Evolutionary conservation across 2,888 invertebrate species (phyloP).

Genomic region (Rhagonycha fulva): DNA sequence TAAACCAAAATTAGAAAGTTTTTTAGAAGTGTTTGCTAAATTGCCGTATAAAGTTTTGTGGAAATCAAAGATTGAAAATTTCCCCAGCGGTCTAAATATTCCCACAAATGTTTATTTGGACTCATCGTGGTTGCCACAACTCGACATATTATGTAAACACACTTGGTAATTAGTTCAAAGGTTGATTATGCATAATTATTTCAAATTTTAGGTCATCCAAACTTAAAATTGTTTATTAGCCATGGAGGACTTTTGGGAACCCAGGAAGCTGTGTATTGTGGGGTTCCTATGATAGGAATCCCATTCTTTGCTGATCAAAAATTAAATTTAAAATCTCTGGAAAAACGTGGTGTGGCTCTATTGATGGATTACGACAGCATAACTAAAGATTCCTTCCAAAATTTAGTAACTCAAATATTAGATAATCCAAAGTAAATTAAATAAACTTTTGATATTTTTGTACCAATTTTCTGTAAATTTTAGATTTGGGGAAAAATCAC

Average conservation of each 20-base stretch:
- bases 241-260: constrained; percentile 60
- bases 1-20: background rate
- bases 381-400: constrained; percentile 34
- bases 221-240: constrained; percentile 57
- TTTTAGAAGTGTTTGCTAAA: background rate
- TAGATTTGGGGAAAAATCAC: background rate
- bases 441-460: background rate
- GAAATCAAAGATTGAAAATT: background rate
- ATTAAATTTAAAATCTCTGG: constrained; percentile 59
- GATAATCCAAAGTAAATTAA: background rate
- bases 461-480: background rate
- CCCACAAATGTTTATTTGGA: background rate
- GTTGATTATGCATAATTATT: background rate
- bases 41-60: background rate
- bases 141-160: background rate
- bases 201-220: constrained; percentile 34
- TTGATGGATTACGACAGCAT: constrained; percentile 44
- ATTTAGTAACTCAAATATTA: background rate
- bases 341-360: constrained; percentile 58
- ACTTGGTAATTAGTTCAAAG: background rate
- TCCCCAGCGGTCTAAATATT: background rate
- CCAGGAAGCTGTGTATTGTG: constrained; percentile 56
- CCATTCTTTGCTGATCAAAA: constrained; percentile 53
- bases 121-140: background rate
- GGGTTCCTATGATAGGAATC: constrained; percentile 52